Evolutionary conservation across 2,113 vertebrate genomes (phyloP).

Genomic region (Lutjanus erythropterus): DNA sequence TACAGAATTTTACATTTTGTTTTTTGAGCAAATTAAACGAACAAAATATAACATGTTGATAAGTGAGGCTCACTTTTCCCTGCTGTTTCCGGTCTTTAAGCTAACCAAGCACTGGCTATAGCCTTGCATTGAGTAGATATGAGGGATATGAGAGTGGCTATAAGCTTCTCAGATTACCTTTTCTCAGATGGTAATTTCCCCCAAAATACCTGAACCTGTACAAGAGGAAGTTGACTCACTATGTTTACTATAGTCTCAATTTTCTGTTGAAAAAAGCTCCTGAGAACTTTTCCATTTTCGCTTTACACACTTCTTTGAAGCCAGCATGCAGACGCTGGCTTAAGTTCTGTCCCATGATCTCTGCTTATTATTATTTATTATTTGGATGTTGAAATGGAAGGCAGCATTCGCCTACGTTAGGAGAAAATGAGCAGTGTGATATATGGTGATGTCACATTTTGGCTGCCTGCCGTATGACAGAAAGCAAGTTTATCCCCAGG

Average conservation of each 20-base stretch:
- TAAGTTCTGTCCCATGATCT: background rate
- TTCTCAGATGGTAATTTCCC: conserved; percentile 1
- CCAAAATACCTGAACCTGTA: background rate
- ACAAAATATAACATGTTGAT: background rate
- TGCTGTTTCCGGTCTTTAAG: background rate
- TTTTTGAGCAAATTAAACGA: background rate
- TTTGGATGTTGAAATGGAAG: conserved; percentile 13
- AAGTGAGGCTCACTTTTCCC: background rate
- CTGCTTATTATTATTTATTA: conserved; percentile 16
- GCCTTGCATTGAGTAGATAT: conserved; percentile 3
- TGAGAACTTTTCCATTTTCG: background rate
- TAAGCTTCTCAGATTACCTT: background rate
- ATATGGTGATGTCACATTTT: conserved; percentile 64
- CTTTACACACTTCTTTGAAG: background rate
- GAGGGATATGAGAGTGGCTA: background rate
- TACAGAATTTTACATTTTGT: background rate
- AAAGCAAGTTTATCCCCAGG: conserved; percentile 35
- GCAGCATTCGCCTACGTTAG: background rate
- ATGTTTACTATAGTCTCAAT: background rate
- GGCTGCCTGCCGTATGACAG: conserved; percentile 47
- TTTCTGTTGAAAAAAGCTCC: background rate
- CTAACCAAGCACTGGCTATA: background rate
- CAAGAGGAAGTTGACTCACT: background rate
- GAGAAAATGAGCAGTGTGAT: conserved; percentile 38
- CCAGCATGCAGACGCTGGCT: background rate